These are phyloP conservation scores for Parasteatoda tepidariorum DNA, from an alignment of 1,140 invertebrate genomes.

Conservation along the genomic window DNA sequence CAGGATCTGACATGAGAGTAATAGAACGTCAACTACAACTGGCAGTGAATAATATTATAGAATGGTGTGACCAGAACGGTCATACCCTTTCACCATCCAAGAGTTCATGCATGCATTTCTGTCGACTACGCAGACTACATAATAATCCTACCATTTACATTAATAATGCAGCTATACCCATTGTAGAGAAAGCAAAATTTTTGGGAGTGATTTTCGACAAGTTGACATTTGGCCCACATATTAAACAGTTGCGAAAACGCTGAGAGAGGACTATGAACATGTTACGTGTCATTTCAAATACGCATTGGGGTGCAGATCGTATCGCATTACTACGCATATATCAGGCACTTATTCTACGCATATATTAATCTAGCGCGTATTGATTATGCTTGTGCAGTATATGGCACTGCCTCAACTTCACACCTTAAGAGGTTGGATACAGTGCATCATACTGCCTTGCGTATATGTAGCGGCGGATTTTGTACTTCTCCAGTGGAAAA, in stretches of 20 bases:
- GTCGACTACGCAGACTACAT: background rate
- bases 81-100: background rate
- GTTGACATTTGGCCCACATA: constrained; percentile 2
- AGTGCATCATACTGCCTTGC: background rate
- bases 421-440: background rate
- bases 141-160: background rate
- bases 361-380: constrained; percentile 50
- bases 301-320: background rate
- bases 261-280: background rate
- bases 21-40: background rate
- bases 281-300: background rate
- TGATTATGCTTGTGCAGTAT: too few species aligned
- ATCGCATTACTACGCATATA: background rate
- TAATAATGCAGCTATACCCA: background rate
- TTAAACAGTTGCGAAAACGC: background rate
- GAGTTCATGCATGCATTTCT: background rate
- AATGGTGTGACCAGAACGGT: background rate
- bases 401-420: constrained; percentile 7
- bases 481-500: background rate
- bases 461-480: background rate
- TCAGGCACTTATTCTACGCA: constrained; percentile 28
- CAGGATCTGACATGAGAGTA: too few species aligned
- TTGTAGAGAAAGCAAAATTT: background rate
- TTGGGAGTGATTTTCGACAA: background rate
- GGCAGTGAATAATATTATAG: background rate